phyloP scores from a whole-genome alignment of 1,140 invertebrate species.

The Drosophila paulistorum region DNA sequence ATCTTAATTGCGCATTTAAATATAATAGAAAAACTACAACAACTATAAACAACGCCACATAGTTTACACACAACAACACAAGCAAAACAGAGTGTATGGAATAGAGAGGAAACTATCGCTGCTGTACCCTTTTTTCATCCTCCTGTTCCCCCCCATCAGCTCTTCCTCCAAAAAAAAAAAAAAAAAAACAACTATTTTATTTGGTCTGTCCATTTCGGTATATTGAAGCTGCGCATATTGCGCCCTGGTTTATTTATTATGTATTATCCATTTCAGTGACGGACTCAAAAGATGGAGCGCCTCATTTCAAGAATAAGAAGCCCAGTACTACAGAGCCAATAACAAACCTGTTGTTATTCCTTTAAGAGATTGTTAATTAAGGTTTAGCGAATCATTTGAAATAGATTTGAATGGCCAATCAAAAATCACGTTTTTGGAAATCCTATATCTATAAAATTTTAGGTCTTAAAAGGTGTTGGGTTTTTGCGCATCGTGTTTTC shows the following conservation, averaged over 20 bases:
- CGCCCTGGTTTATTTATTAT: constrained; percentile 74
- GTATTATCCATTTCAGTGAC: constrained; percentile 55
- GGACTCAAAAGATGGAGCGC: constrained; percentile 4
- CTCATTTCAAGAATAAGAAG: constrained; percentile 21
- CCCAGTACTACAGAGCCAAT: neutral
- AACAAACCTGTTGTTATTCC: no score
- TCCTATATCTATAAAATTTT: no score
- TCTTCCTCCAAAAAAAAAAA: constrained; percentile 3
- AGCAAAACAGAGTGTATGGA: constrained; percentile 43
- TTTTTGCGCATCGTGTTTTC: constrained; percentile 46
- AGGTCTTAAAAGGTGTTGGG: no score
- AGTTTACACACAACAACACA: constrained; percentile 29
- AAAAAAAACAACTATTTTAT: constrained; percentile 46
- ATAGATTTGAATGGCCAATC: no score
- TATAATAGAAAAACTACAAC: constrained; percentile 67
- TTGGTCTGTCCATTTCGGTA: constrained; percentile 56
- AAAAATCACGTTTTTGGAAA: no score
- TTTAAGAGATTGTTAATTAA: no score
- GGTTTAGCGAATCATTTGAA: no score
- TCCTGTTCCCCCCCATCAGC: neutral
- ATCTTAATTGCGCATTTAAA: constrained; percentile 81
- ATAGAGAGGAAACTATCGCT: constrained; percentile 34
- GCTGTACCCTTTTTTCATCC: constrained; percentile 4
- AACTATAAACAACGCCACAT: constrained; percentile 53
- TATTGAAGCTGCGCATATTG: constrained; percentile 78